These are phyloP conservation scores for Buceros bicornis DNA, from an alignment of 2,797 vertebrate species.

Conservation along the genomic window DNA sequence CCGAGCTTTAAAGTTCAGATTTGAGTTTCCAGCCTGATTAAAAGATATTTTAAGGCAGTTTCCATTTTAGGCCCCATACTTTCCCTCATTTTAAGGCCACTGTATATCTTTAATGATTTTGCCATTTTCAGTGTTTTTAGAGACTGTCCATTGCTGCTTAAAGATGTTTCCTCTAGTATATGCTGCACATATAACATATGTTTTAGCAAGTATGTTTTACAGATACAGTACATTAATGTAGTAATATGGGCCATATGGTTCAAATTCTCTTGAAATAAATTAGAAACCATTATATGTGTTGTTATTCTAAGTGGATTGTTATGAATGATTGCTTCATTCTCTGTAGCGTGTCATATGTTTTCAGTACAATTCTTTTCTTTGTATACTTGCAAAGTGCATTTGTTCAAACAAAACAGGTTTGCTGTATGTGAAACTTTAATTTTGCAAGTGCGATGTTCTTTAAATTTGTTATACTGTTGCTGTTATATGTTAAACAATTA, in stretches of 20 bases:
- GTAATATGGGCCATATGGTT: slow-evolving; percentile 21
- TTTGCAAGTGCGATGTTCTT: neutral
- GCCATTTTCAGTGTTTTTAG: neutral
- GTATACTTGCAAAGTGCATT: neutral
- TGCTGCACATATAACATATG: neutral
- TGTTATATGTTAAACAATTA: neutral
- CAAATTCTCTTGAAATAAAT: slow-evolving; percentile 59
- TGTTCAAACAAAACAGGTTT: neutral
- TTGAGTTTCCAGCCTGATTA: neutral
- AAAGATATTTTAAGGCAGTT: neutral
- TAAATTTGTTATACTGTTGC: neutral
- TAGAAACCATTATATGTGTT: neutral
- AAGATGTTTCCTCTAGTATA: neutral
- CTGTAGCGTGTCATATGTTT: neutral
- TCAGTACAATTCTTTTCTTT: neutral
- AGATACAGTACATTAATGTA: slow-evolving; percentile 23
- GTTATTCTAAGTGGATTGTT: slow-evolving; percentile 46
- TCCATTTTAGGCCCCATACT: neutral
- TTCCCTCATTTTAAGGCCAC: neutral
- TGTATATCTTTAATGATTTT: neutral
- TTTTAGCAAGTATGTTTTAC: neutral
- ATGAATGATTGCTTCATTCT: neutral
- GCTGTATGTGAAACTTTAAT: neutral
- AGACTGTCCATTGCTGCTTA: neutral
- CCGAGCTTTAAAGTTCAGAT: slow-evolving; percentile 29